A percentile compares a stretch with the other conserved stretches of the same genome.
These are phyloP conservation scores for Chrysomela aeneicollis DNA, from an alignment of 2,888 invertebrate genomes.

Conservation along the genomic window DNA sequence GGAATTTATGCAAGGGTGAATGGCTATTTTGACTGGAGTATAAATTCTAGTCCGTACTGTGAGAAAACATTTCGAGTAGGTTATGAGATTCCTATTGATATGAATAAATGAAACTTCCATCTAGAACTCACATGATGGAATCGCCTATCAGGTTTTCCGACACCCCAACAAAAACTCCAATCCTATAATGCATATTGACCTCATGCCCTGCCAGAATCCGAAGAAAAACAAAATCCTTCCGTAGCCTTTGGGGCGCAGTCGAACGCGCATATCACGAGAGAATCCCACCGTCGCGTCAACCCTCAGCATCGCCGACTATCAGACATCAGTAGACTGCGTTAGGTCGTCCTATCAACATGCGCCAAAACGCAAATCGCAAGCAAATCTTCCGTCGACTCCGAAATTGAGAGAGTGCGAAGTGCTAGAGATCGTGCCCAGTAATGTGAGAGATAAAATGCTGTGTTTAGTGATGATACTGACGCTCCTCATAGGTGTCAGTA, in stretches of 20 bases:
- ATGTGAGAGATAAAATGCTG: conserved; percentile 52
- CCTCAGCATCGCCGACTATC: conserved; percentile 28
- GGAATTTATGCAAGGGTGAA: no score
- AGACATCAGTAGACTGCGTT: conserved; percentile 39
- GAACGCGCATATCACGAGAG: conserved; percentile 44
- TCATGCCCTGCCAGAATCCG: conserved; percentile 25
- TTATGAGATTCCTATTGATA: no score
- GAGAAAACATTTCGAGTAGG: no score
- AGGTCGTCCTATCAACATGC: conserved; percentile 22
- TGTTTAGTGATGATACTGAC: conserved; percentile 52
- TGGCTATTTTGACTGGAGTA: no score
- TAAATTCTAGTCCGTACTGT: no score
- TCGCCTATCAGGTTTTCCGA: conserved; percentile 1
- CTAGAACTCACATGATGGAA: no score
- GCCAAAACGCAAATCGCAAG: conserved; percentile 21
- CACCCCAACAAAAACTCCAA: conserved; percentile 26
- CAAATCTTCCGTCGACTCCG: conserved; percentile 20
- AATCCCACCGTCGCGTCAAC: conserved; percentile 37
- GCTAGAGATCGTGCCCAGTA: conserved; percentile 24
- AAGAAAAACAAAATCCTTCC: conserved; percentile 19
- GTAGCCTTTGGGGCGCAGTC: conserved; percentile 33
- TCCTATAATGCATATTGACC: conserved; percentile 28
- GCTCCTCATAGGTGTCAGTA: conserved; percentile 51
- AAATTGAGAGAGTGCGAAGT: conserved; percentile 12
- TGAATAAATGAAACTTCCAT: no score